Base-by-base conservation (phyloP, 2,797 vertebrate species). In the Coreius guichenoti region DNA sequence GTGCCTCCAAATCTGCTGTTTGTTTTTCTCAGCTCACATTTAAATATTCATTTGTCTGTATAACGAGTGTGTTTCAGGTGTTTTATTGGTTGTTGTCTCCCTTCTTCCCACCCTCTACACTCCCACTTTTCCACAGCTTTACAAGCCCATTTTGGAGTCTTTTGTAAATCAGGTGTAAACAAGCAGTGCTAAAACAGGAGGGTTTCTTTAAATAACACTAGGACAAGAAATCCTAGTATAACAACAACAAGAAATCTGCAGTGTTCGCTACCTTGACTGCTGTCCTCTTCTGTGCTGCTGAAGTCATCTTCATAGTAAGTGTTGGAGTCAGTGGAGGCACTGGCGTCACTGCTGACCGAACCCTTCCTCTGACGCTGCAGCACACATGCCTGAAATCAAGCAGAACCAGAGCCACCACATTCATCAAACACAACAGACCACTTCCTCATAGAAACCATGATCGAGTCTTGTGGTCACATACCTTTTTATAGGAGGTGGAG, bases 261-360 rank as follows among this genome's bases (percentile, higher is more conserved):
- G 83, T 23, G 51, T 61, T 39, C 61, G 81, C 85, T 95, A 99
- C 98, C 98, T 96, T 99, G 98, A 92, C 98, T 99, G 95, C 98
- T 99, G 89, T 99, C 98, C 92, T 99, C 98, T 94, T 99, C 98
- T 0, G 98, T 99, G 89, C 98, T 99, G 94, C 98, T 99, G 92
- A 99, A 99, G 86, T 99, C 98, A 86, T 99, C 98, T 93, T 99
- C 98, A 0, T 99, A 99, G 93, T 99, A 99, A 29, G 98, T 99
- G 93, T 99, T 99, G 8, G 98, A 99, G 90, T 99, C 98, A 0
- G 98, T 99, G 79, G 98, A 99, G 89, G 98, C 98, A 0, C 98
- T 99, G 90, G 97, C 98, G 0, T 99, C 98, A 0, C 98, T 99
- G 94, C 98, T 99, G 92, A 99, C 95, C 11, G 98, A 99, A 65